phyloP scores from a whole-genome alignment of 2,888 invertebrate genomes.

The Esperia sulphurella region DNA sequence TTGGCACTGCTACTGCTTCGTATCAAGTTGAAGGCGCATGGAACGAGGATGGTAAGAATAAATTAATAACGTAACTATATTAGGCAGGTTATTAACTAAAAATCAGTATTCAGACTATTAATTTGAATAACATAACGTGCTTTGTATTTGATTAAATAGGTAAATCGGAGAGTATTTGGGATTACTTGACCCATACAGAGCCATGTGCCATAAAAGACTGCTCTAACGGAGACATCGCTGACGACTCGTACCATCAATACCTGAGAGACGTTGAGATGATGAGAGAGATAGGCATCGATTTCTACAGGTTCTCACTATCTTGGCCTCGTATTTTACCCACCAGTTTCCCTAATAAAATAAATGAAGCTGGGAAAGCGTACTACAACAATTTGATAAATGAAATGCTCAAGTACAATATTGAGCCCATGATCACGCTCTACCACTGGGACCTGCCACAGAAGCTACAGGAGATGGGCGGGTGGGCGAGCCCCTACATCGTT shows the following conservation, averaged over 20 bases:
- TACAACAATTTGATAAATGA: conserved; percentile 29
- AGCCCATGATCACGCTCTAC: conserved; percentile 77
- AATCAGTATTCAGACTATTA: not conserved
- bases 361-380: conserved; percentile 53
- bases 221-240: conserved; percentile 78
- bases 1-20: conserved; percentile 58
- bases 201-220: conserved; percentile 67
- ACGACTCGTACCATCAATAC: conserved; percentile 79
- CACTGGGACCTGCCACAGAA: conserved; percentile 48
- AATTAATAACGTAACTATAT: too few species aligned
- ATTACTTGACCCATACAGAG: conserved; percentile 66
- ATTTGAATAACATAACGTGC: too few species aligned
- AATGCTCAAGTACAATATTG: conserved; percentile 70
- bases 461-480: conserved; percentile 14
- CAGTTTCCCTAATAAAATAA: conserved; percentile 74
- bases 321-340: conserved; percentile 82
- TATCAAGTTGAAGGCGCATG: conserved; percentile 76
- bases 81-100: too few species aligned
- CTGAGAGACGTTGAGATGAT: conserved; percentile 72
- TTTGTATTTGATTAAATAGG: conserved; percentile 39
- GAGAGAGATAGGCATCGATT: conserved; percentile 61
- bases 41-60: conserved; percentile 58
- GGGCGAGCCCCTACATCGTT: conserved; percentile 56
- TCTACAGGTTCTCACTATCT: conserved; percentile 78
- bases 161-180: conserved; percentile 81